Conservation (phyloP, 2,797 vertebrate species). For the Synanceia verrucosa region DNA sequence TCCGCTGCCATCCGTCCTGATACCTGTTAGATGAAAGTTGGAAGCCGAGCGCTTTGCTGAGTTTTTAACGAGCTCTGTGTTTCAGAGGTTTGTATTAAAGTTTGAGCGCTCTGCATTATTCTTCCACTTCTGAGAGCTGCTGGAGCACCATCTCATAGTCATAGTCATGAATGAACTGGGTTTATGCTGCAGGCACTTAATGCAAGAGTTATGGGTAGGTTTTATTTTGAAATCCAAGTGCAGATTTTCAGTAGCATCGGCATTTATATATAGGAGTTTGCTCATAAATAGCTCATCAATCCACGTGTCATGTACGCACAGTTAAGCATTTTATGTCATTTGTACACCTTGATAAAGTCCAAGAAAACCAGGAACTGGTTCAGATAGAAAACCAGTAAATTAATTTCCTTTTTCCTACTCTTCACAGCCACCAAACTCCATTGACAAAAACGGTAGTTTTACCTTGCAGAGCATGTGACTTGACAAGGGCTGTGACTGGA, state of each 20-base stretch:
- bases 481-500: too few relatives aligned
- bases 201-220: not conserved
- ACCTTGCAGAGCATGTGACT: too few relatives aligned
- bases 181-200: not conserved
- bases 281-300: too few relatives aligned
- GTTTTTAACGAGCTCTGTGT: conserved; percentile 42
- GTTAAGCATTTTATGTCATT: too few relatives aligned
- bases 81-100: conserved; percentile 6
- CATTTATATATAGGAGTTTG: too few relatives aligned
- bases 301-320: not conserved
- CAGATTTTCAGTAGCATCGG: not conserved
- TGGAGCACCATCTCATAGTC: conserved; percentile 9
- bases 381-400: too few relatives aligned
- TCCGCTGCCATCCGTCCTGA: conserved; percentile 10
- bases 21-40: conserved; percentile 9
- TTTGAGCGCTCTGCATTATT: conserved; percentile 10
- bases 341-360: too few relatives aligned
- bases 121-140: conserved; percentile 1
- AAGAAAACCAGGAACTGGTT: too few relatives aligned
- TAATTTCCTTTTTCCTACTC: too few relatives aligned
- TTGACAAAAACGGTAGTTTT: not conserved
- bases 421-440: not conserved
- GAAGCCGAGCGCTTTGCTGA: not conserved
- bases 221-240: not conserved
- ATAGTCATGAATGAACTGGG: not conserved